Conservation (phyloP, 1,140 invertebrate genomes). For the Leptinotarsa texana region DNA sequence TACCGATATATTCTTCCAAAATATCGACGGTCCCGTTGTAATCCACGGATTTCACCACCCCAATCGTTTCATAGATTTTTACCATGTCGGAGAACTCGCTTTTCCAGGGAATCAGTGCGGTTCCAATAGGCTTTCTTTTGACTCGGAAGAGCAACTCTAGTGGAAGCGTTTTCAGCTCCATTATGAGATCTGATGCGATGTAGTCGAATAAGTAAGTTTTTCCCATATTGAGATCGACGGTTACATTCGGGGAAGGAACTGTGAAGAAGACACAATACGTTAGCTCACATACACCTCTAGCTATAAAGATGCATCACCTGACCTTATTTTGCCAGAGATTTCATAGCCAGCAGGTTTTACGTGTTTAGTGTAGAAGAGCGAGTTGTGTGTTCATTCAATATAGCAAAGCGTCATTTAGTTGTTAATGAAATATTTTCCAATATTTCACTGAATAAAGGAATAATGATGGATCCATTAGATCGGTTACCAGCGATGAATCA, state of each 20-base stretch:
- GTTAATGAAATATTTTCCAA: no score
- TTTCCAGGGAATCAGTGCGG: constrained; percentile 40
- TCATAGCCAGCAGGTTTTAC: background rate
- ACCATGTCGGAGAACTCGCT: constrained; percentile 47
- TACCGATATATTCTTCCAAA: constrained; percentile 25
- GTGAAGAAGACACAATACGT: background rate
- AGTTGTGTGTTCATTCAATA: no score
- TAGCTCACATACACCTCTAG: background rate
- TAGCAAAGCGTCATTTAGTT: no score
- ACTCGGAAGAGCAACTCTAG: constrained; percentile 38
- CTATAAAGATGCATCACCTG: background rate
- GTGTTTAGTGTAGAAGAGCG: no score
- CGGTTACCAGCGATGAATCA: no score
- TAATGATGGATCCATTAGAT: no score
- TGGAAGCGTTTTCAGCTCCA: constrained; percentile 34
- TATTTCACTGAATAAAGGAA: no score
- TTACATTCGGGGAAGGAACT: background rate
- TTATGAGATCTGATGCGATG: constrained; percentile 31
- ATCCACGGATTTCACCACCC: constrained; percentile 36
- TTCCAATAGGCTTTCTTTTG: constrained; percentile 30
- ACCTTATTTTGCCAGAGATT: background rate
- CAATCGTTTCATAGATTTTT: constrained; percentile 35
- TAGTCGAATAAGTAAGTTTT: constrained; percentile 47
- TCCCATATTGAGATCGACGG: constrained; percentile 14
- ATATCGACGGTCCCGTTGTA: constrained; percentile 29